Evolutionary conservation across 2,113 vertebrate genomes (phyloP).

Genomic region (Poecilia latipinna): DNA sequence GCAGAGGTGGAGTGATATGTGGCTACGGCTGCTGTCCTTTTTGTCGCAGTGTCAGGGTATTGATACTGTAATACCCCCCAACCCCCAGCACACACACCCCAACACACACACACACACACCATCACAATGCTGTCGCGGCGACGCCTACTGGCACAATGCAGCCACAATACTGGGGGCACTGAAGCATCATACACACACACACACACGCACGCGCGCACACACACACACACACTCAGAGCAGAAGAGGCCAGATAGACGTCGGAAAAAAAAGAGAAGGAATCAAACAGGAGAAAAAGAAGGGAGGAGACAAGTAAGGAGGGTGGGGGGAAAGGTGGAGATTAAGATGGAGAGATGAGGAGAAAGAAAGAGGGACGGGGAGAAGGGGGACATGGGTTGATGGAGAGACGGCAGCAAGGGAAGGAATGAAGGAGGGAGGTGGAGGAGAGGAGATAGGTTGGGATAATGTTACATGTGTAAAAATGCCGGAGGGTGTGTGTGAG

Average conservation of each 20-base stretch:
- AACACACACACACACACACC: conserved; percentile 28
- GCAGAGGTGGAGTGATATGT: conserved; percentile 82
- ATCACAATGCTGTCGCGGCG: conserved; percentile 80
- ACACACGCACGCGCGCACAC: conserved; percentile 45
- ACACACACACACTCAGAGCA: conserved; percentile 8
- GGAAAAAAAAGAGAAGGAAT: conserved; percentile 34
- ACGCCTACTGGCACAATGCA: conserved; percentile 83
- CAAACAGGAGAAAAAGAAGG: conserved; percentile 28
- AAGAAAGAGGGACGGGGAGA: conserved; percentile 36
- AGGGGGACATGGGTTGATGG: conserved; percentile 45
- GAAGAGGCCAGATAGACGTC: conserved; percentile 42
- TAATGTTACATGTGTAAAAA: conserved; percentile 72
- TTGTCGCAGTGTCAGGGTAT: conserved; percentile 86
- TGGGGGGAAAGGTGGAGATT: conserved; percentile 11
- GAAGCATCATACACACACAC: conserved; percentile 74
- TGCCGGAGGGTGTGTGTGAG: conserved; percentile 59
- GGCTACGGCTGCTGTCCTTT: conserved; percentile 81
- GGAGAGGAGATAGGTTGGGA: conserved; percentile 55
- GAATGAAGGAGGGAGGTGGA: conserved; percentile 41
- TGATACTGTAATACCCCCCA: conserved; percentile 83
- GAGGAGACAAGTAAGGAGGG: neutral
- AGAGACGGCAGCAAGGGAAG: conserved; percentile 38
- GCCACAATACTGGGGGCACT: conserved; percentile 82
- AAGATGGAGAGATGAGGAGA: conserved; percentile 24
- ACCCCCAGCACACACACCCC: conserved; percentile 19